Evolutionary conservation across 2,888 invertebrate genomes (phyloP).

Genomic region (Tetragnatha montana): DNA sequence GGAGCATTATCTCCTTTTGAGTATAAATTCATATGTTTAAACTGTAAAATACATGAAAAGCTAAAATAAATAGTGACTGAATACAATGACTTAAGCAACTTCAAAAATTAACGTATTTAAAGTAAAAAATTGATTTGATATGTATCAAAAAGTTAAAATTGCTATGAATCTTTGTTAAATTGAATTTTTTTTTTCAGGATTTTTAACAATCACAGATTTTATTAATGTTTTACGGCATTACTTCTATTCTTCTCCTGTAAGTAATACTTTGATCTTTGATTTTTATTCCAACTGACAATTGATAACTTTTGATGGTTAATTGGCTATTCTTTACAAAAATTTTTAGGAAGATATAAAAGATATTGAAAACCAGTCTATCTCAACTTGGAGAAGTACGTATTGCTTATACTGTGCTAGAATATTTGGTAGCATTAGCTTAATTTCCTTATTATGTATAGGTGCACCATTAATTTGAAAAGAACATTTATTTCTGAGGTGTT

Average conservation of each 20-base stretch:
- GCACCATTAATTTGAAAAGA: not conserved
- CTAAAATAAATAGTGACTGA: too few species aligned
- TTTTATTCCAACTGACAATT: not conserved
- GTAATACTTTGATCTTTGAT: conserved; percentile 8
- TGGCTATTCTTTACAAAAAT: not conserved
- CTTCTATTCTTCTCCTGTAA: conserved; percentile 87
- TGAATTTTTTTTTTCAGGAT: conserved; percentile 77
- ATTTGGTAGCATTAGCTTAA: not conserved
- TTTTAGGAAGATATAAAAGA: conserved; percentile 90
- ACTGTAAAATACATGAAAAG: too few species aligned
- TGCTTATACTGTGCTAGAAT: conserved; percentile 75
- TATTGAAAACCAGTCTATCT: conserved; percentile 95
- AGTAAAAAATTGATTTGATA: too few species aligned
- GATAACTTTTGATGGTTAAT: not conserved
- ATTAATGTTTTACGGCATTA: conserved; percentile 98
- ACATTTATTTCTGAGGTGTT: not conserved
- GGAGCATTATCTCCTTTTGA: too few species aligned
- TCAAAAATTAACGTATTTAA: too few species aligned
- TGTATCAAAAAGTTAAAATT: not conserved
- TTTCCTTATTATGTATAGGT: not conserved
- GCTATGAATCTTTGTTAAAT: not conserved
- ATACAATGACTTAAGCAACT: too few species aligned
- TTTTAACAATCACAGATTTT: conserved; percentile 99
- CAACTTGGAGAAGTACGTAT: conserved; percentile 90
- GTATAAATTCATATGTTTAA: too few species aligned